phyloP scores from a whole-genome alignment of 2,888 invertebrate species.

The Drepanosiphum platanoidis region DNA sequence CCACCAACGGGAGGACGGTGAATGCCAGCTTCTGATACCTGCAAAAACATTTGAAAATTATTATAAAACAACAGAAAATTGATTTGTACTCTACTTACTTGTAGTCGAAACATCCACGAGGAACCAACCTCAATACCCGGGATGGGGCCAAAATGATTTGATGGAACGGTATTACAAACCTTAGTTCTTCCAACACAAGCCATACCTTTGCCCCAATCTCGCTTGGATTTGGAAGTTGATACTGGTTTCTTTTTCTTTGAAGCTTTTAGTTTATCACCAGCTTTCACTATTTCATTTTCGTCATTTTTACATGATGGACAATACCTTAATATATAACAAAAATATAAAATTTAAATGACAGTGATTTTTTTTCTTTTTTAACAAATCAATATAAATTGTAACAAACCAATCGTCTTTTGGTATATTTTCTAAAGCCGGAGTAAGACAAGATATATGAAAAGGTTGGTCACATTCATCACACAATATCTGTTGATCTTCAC shows the following conservation, averaged over 20 bases:
- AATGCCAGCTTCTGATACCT: constrained; percentile 83
- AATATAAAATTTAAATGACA: no score
- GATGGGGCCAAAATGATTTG: constrained; percentile 82
- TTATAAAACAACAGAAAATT: no score
- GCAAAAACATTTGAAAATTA: not conserved
- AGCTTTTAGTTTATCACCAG: constrained; percentile 75
- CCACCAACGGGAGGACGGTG: constrained; percentile 86
- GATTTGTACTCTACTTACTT: no score
- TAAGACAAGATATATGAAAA: constrained; percentile 78
- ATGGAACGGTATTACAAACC: constrained; percentile 75
- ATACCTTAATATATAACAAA: constrained; percentile 71
- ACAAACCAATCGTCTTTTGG: constrained; percentile 74
- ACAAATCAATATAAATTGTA: constrained; percentile 1
- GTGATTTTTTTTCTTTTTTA: no score
- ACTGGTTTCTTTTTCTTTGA: constrained; percentile 73
- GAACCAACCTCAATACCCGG: constrained; percentile 87
- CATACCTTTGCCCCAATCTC: constrained; percentile 86
- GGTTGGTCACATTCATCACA: constrained; percentile 85
- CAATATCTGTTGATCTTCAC: constrained; percentile 77
- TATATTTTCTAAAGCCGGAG: constrained; percentile 75
- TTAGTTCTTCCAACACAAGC: constrained; percentile 80
- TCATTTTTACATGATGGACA: constrained; percentile 82
- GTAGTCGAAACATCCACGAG: constrained; percentile 81
- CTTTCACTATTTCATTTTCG: constrained; percentile 77
- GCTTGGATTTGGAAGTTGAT: constrained; percentile 70